A percentile compares a stretch with the other conserved stretches of the same genome.
Conservation (phyloP, 2,113 vertebrate species). For the Hiodon tergisus region DNA sequence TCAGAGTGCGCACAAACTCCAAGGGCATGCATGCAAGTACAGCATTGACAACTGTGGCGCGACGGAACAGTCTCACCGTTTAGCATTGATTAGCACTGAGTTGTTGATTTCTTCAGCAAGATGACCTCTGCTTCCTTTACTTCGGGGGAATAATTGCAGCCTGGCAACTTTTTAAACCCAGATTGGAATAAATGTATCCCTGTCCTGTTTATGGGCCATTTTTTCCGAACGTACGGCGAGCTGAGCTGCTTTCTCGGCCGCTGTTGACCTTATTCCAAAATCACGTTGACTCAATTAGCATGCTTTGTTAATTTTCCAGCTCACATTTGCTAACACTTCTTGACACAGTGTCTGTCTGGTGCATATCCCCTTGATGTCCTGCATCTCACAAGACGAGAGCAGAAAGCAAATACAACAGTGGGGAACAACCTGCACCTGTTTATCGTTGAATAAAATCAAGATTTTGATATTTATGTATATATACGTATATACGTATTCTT, state of each 20-base stretch:
- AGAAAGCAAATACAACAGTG: neutral
- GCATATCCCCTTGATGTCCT: neutral
- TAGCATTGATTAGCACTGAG: constrained; percentile 67
- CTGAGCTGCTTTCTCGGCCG: constrained; percentile 36
- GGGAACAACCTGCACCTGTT: too few relatives aligned
- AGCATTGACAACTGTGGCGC: constrained; percentile 52
- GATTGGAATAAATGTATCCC: constrained; percentile 62
- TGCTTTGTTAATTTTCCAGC: constrained; percentile 14
- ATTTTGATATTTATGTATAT: too few relatives aligned
- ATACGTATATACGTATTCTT: too few relatives aligned
- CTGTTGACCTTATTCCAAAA: constrained; percentile 59
- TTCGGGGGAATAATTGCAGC: constrained; percentile 57
- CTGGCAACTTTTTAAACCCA: constrained; percentile 65
- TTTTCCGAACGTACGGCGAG: constrained; percentile 52
- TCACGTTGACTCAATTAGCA: constrained; percentile 67
- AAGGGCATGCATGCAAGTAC: neutral
- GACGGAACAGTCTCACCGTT: constrained; percentile 64
- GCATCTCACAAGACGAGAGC: neutral
- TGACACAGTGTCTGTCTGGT: neutral
- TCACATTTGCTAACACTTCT: neutral
- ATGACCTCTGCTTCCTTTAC: constrained; percentile 73
- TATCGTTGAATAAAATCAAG: too few relatives aligned
- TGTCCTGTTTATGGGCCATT: constrained; percentile 55
- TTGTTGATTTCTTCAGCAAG: constrained; percentile 69
- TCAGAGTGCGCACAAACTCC: neutral